Base-by-base conservation (phyloP, 2,888 invertebrate genomes). In the Diloba caeruleocephala region DNA sequence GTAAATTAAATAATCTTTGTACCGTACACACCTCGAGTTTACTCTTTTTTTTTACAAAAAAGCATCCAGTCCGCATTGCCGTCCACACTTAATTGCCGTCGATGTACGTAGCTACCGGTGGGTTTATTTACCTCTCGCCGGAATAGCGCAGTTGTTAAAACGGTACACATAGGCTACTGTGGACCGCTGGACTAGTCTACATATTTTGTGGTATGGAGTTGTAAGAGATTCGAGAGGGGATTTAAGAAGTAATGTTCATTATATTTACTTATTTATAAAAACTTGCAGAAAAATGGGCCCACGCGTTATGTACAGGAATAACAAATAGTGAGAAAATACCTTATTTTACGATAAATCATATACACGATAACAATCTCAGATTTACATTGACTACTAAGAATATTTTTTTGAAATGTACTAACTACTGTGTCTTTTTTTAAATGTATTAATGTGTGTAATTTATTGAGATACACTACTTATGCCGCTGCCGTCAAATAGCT, bases 161-260 rank as follows among this genome's bases (percentile, higher is more conserved):
- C 73, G 76, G 78, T 61, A 76, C 65, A 43, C 34, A 57, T 61
- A 43, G 41, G 73, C 71, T 74, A 74, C 75, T 44, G 71, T 72
- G 62, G 55, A 55, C 41, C 59, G 50, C 54, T 54, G 58, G 53
- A 44, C 45, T 71, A 68, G 64, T 72, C 75, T 71, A 71, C 64
- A 64, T 71, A 71, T 61, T 60, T 54, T 49, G 45, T 50, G 49
- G 5, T 14, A 36, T 29, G 14, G 5, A 13, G 6, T 52, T 58
- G 44, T 7, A 19, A 19, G 21, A 57, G 46, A 52, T 44, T 48
- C 32, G 14, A 9, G 19, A 26, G 17, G 17, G 25, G 32, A 17
- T 17, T 41, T 13, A 1, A 41, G 21, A 21, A 5, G 0, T 7
- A 23, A 17, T n/a, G 13, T 14, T 21, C n/a, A 3, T 13, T 12